Conservation (phyloP, 2,113 vertebrate species). For the Fregetta grallaria region DNA sequence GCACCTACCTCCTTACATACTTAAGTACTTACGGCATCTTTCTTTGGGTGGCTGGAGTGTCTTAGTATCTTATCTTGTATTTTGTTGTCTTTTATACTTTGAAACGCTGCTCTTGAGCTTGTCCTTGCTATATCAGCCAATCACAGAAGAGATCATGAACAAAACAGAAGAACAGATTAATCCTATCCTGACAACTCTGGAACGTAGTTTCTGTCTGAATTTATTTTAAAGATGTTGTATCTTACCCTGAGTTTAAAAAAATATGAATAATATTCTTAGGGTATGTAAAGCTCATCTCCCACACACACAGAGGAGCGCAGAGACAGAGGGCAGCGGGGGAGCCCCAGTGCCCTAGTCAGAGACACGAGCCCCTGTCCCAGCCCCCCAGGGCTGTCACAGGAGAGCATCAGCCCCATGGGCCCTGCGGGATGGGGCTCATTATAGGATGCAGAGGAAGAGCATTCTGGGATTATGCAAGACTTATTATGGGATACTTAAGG, state of each 20-base stretch:
- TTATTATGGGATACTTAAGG: neutral
- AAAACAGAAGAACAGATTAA: neutral
- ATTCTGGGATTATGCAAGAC: neutral
- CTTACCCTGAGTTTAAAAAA: neutral
- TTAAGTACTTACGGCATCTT: neutral
- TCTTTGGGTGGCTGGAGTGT: neutral
- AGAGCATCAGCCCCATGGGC: neutral
- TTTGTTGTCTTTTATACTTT: neutral
- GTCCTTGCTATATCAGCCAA: neutral
- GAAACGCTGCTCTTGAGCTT: neutral
- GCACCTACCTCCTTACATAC: neutral
- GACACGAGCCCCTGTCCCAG: neutral
- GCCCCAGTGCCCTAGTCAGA: neutral
- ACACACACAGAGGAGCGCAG: accelerated
- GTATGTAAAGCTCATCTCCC: neutral
- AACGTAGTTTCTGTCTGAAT: neutral
- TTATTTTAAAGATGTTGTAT: neutral
- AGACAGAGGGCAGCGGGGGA: neutral
- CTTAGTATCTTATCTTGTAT: neutral
- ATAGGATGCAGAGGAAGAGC: neutral
- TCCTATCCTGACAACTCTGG: neutral
- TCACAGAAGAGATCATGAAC: neutral
- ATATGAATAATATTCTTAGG: neutral
- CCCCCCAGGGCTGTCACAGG: no score
- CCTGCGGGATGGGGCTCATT: accelerated